Evolutionary conservation across 1,140 invertebrate genomes (phyloP), one percentile per base, ranked within the genome.

Genomic region (Cydia strobilella): DNA sequence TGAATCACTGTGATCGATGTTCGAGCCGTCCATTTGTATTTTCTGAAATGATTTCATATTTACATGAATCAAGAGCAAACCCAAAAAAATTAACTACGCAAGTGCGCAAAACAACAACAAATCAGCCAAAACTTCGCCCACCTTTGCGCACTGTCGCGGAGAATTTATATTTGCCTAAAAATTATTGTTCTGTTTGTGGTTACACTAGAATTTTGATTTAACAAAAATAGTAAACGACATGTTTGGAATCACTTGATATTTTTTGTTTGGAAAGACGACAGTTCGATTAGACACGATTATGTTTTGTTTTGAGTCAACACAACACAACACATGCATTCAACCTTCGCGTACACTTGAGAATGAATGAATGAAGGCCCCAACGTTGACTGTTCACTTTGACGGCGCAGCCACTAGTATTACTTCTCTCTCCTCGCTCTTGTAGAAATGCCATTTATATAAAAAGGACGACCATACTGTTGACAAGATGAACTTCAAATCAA

Each of bases 1-100:
- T 18, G 90, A 92, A 82, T 92, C 90, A 75, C 90, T 92, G 73
- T 89, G 88, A 42, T 92, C 90, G 25, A 83, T 54, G 69, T 76
- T 78, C 75, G 83, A 80, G 69, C 82, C 84, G 76, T 92, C 90
- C 89, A 92, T 92, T 82, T 83, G 82, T 76, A 74, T 69, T n/a
- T 18, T 39, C 65, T 69, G 65, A 18, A 69, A 35, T 42, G 9
- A 51, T 27, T 51, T 45, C 27, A 73, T 48, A 48, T 12, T 73
- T 25, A 73, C 18, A 15, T 13, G 3, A 72, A 12, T 72, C 35
- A 35, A 15, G 18, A 25, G 48, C 39, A n/a, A 48, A 13, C 9
- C n/a, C 42, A 51, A 51, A 20, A 73, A 15, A 12, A 72, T 72
- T 31, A 69, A 35, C 65, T 59, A 75, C 15, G 54, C 20, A 72